Evolutionary conservation across 2,888 invertebrate genomes (phyloP), one percentile per base, ranked within the genome.

Genomic region (Tetranychus truncatus): DNA sequence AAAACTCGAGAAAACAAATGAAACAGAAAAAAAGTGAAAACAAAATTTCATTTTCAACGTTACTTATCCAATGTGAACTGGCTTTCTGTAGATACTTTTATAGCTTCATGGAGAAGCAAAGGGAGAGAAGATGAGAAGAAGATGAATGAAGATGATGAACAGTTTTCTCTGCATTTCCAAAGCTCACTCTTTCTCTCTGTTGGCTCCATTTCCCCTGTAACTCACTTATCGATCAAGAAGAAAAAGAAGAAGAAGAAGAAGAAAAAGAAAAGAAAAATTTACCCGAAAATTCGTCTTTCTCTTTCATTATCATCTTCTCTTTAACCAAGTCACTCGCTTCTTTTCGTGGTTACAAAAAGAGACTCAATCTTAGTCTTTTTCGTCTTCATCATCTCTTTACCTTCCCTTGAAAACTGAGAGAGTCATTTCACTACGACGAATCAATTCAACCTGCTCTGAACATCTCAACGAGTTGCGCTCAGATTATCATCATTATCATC

Each of bases 341-440:
- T 15, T 55, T 46, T 55, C 34, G 34, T 34, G 34, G 34, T 34
- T 34, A 34, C 11, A 8, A 55, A 55, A 55, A 55, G 55, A 55
- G 55, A 55, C 69, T 69, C 69, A 20, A 18, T 69, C 69, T 69
- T 21, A 20, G 20, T 69, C 69, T 69, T 21, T 69, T 21, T 69
- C 69, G 18, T 21, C 20, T 21, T 69, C 69, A 20, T 21, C 20
- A 18, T 69, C 69, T 69, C 69, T 69, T 15, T 66, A 18, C 7
- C 66, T 66, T 6, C 15, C 66, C 66, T 15, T 66, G 66, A 20
- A 20, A 15, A 66, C 18, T 34, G 34, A 34, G 34, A 34, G 55
- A 15, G 55, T 55, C 15, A 15, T 15, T 55, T 55, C 7, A 55
- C 9, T 55, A 55, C 55, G 55, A 55, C 55, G 55, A 55, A 55